Evolutionary conservation across 2,888 invertebrate genomes (phyloP), one percentile per base, ranked within the genome.

Genomic region (Drosophila mulleri): DNA sequence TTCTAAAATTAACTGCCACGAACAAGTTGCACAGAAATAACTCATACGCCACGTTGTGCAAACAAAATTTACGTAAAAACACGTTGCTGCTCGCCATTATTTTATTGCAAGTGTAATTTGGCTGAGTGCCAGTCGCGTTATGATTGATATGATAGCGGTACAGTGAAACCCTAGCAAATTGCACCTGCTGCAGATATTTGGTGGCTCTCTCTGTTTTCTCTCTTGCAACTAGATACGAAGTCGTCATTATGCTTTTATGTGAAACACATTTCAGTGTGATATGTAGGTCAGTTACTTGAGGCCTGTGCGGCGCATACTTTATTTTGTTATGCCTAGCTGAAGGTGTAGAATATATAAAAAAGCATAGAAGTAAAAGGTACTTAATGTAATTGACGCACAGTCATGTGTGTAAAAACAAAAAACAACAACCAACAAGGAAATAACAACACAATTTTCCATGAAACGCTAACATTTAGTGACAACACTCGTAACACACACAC

Each of bases 1-100:
- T 64, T 70, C 67, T 72, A 82, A 80, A 82, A 67, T 75, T 75
- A 78, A 65, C 70, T 70, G 53, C 47, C 59, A 12, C 45, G n/a
- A 29, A 53, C 62, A 66, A 44, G 44, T 60, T 50, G 14, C 44
- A 48, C 61, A 60, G 26, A 80, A 75, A 78, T 80, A 75, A 44
- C 67, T 61, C 69, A 70, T 59, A 50, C 65, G 65, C 45, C 52
- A 47, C 42, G 29, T 57, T 29, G 37, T 50, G 16, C 35, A 39
- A 39, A 44, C 29, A 41, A 47, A 48, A 53, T 50, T 35, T 23
- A 16, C 4, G 26, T 35, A 16, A 26, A 16, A 48, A 35, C 26
- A 14, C 11, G 23, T 5, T 6, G 5, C 9, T 12, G 1, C 12
- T 9, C 9, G 9, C 2, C 37, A 52, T 37, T 35, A 37, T 44